Evolutionary conservation across 1,140 invertebrate species (phyloP).

Genomic region (Muscidifurax raptorellus): DNA sequence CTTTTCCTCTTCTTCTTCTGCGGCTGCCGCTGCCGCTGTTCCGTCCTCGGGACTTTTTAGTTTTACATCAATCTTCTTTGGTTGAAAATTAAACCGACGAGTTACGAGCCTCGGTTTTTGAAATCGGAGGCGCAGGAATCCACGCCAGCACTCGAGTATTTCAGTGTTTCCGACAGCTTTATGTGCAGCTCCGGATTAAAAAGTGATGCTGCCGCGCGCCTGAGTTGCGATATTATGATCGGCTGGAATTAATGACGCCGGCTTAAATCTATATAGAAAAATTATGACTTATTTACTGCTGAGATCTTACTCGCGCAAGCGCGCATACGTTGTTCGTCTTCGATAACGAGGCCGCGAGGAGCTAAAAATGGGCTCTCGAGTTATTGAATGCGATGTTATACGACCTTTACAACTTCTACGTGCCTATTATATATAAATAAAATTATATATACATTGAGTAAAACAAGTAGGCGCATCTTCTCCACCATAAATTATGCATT

Average conservation of each 20-base stretch:
- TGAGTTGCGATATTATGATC: conserved; percentile 41
- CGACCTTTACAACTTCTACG: too few relatives aligned
- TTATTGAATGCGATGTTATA: too few relatives aligned
- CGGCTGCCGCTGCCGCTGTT: background rate
- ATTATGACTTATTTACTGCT: conserved; percentile 15
- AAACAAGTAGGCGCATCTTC: too few relatives aligned
- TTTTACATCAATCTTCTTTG: conserved; percentile 23
- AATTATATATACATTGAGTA: too few relatives aligned
- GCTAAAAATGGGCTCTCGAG: too few relatives aligned
- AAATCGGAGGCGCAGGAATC: background rate
- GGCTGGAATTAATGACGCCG: background rate
- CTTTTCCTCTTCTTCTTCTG: background rate
- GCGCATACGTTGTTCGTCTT: background rate
- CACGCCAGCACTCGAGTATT: background rate
- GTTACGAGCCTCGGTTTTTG: conserved; percentile 31
- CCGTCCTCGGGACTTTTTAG: background rate
- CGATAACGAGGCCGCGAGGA: too few relatives aligned
- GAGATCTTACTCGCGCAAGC: background rate
- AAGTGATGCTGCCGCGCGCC: background rate
- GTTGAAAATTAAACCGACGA: conserved; percentile 34
- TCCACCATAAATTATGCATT: background rate
- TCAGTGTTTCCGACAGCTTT: conserved; percentile 38
- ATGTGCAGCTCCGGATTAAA: background rate
- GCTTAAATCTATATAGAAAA: background rate
- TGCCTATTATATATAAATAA: too few relatives aligned